Percentiles rank a stretch among this genome's conserved stretches.
These are phyloP conservation scores for Apamea anceps DNA, from an alignment of 2,888 invertebrate species.

Conservation along the genomic window DNA sequence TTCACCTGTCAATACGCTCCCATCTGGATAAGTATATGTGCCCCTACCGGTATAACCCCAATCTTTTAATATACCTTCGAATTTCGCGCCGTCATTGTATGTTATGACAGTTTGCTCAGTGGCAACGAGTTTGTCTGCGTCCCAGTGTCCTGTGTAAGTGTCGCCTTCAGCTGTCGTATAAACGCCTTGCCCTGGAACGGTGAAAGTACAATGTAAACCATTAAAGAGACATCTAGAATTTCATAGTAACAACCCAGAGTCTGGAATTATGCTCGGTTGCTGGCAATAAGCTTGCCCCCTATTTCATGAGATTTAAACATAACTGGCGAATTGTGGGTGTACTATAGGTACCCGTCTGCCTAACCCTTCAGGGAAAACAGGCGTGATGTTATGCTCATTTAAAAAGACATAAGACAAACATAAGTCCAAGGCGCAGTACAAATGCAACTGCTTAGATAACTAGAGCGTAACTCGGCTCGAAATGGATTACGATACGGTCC, in stretches of 20 bases:
- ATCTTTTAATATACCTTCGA: slow-evolving; percentile 86
- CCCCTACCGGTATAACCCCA: slow-evolving; percentile 87
- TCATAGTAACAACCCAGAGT: background rate
- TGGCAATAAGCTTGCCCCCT: background rate
- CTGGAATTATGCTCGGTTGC: background rate
- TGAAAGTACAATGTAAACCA: slow-evolving; percentile 33
- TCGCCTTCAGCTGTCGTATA: slow-evolving; percentile 91
- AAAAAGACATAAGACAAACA: slow-evolving; percentile 40
- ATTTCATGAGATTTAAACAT: background rate
- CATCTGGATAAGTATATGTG: slow-evolving; percentile 88
- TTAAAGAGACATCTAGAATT: slow-evolving; percentile 3
- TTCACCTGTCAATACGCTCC: slow-evolving; percentile 82
- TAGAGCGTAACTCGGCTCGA: slow-evolving; percentile 80
- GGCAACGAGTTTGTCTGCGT: slow-evolving; percentile 86
- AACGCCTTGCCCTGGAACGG: slow-evolving; percentile 84
- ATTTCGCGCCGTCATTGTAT: slow-evolving; percentile 87
- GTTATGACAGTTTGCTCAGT: slow-evolving; percentile 78
- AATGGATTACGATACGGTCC: slow-evolving; percentile 80
- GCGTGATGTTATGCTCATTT: background rate
- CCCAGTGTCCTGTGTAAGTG: slow-evolving; percentile 90
- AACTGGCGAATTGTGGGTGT: background rate
- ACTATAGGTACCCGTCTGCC: background rate
- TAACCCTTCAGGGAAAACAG: background rate
- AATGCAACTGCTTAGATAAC: slow-evolving; percentile 73
- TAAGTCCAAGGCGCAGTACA: slow-evolving; percentile 57